Evolutionary conservation across 2,113 vertebrate species (phyloP), one percentile per base, ranked within the genome.

Genomic region (Myotis davidii): DNA sequence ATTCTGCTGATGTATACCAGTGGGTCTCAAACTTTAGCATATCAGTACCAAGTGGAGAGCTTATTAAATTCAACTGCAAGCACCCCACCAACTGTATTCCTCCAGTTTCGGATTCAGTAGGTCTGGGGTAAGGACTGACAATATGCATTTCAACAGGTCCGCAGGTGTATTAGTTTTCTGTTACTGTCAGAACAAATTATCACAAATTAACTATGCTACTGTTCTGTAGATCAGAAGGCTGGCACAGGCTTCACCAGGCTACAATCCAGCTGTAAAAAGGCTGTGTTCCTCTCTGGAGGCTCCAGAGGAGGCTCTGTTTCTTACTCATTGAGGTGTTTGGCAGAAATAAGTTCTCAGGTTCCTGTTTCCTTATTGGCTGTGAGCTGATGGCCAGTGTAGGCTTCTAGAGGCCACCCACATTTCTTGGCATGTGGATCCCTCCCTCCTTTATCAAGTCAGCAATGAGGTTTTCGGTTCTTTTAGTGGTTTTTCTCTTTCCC

Each of bases 91-190:
- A 64, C 21, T 39, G 9, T 9, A 76, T 17, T 27, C n/a, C 1
- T 50, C 29, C 67, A 69, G 25, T 50, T 85, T 89, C 85, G 59
- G 39, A 52, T 84, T 93, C 65, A 83, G 64, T 56, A 64, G 42
- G 50, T 93, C 50, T 52, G 20, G 13, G 1, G 2, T 81, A 11
- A 96, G n/a, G n/a, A 39, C 20, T 39, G 56, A 92, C 10, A 90
- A 83, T 94, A 65, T 76, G 11, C 27, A 84, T 85, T 94, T 88
- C 82, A 67, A 56, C 23, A 76, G 37, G 42, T 76, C 87, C 18
- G 64, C 85, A 79, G 61, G 2, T 82, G 1, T 65, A 34, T 65
- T 70, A 6, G 9, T 56, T 85, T 93, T 88, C n/a, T 83, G 8
- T 74, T 74, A 52, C 37, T 65, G 70, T 2, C 23, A 37, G 13